These are phyloP conservation scores for Molorchus minor DNA, from an alignment of 2,888 invertebrate species.

Conservation along the genomic window DNA sequence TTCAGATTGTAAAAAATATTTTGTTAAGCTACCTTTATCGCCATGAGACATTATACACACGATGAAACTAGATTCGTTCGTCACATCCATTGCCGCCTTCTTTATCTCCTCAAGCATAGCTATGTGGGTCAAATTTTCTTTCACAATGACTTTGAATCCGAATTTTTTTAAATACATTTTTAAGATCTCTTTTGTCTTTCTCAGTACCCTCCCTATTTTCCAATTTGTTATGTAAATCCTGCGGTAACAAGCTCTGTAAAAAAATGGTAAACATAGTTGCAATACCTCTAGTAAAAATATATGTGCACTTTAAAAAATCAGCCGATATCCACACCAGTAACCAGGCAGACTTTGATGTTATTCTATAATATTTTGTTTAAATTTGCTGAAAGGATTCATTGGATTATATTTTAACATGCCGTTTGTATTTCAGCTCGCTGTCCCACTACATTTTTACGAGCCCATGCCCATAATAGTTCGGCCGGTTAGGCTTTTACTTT, in stretches of 20 bases:
- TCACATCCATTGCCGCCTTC: conserved; percentile 48
- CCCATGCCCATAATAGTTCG: too few relatives aligned
- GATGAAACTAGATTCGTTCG: conserved; percentile 58
- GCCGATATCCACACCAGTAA: too few relatives aligned
- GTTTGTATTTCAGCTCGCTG: too few relatives aligned
- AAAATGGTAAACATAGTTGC: conserved; percentile 4
- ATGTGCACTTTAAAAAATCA: too few relatives aligned
- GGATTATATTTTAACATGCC: neutral
- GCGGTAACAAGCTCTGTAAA: conserved; percentile 51
- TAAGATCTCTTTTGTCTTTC: conserved; percentile 55
- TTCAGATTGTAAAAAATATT: neutral
- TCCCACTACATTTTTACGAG: too few relatives aligned
- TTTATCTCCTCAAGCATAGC: conserved; percentile 50
- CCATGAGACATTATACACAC: conserved; percentile 64
- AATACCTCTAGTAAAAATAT: neutral
- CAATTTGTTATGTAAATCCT: conserved; percentile 37
- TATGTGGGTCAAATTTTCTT: conserved; percentile 52
- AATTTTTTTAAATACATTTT: conserved; percentile 56
- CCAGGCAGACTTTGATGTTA: too few relatives aligned
- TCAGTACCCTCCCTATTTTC: conserved; percentile 59
- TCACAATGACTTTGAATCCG: conserved; percentile 55
- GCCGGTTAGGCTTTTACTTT: too few relatives aligned
- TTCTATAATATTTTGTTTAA: too few relatives aligned
- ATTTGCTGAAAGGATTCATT: too few relatives aligned
- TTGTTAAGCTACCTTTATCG: conserved; percentile 51